Percentiles rank a stretch among this genome's conserved stretches.
These are phyloP conservation scores for Apis dorsata DNA, from an alignment of 1,140 invertebrate species.

Conservation along the genomic window DNA sequence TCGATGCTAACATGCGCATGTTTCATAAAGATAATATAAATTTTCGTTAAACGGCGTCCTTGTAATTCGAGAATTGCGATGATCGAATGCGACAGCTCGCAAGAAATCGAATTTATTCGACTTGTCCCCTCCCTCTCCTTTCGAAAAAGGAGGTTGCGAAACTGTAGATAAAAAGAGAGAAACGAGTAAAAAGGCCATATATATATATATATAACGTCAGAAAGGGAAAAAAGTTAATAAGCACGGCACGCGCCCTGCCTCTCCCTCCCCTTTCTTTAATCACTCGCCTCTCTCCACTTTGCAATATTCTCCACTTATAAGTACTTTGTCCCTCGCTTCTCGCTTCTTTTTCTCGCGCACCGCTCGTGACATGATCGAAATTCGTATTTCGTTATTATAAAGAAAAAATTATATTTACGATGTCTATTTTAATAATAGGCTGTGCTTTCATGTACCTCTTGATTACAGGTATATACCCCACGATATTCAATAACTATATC, in stretches of 20 bases:
- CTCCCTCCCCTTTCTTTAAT: conserved; percentile 42
- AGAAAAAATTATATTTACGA: background rate
- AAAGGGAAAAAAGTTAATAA: conserved; percentile 72
- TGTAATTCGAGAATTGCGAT: background rate
- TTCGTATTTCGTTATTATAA: conserved; percentile 1
- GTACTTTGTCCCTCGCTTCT: conserved; percentile 21
- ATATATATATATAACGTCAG: background rate
- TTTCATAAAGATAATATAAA: conserved; percentile 4
- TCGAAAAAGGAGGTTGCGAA: conserved; percentile 43
- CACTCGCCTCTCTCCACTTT: conserved; percentile 19
- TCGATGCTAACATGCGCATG: background rate
- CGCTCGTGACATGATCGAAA: background rate
- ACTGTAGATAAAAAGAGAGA: conserved; percentile 37
- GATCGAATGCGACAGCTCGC: background rate
- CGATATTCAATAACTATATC: conserved; percentile 1
- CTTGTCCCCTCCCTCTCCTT: background rate
- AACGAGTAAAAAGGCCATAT: conserved; percentile 7
- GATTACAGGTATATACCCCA: background rate
- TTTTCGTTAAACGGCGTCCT: conserved; percentile 21
- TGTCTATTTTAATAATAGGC: conserved; percentile 1
- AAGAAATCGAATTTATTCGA: conserved; percentile 22
- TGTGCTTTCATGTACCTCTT: background rate
- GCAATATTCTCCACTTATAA: conserved; percentile 1
- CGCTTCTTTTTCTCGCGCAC: too few relatives aligned
- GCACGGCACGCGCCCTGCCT: conserved; percentile 71